phyloP scores from a whole-genome alignment of 2,888 invertebrate genomes.

The Griposia aprilina region DNA sequence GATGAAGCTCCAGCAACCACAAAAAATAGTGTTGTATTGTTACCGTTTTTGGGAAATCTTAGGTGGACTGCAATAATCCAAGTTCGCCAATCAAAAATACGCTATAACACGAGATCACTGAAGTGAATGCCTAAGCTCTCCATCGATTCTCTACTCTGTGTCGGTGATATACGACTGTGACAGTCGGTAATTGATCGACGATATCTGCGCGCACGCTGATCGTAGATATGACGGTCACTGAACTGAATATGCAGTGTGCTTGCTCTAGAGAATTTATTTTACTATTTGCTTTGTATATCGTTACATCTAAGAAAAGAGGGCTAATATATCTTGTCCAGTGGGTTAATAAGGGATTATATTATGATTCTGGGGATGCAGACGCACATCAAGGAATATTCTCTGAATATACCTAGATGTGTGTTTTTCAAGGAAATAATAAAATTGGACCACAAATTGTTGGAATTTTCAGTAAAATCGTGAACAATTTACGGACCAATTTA shows the following conservation, averaged over 20 bases:
- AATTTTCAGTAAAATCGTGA: background rate
- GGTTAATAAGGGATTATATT: background rate
- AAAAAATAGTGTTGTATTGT: background rate
- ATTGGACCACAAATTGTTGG: background rate
- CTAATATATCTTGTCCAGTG: slow-evolving; percentile 4
- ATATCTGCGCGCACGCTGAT: slow-evolving; percentile 72
- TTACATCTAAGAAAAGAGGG: slow-evolving; percentile 34
- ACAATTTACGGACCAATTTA: background rate
- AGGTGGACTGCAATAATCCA: background rate
- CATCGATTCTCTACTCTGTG: slow-evolving; percentile 34
- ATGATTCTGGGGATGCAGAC: background rate
- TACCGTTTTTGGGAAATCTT: background rate
- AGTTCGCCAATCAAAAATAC: background rate
- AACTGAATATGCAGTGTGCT: slow-evolving; percentile 59
- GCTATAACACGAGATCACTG: background rate
- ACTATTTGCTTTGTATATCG: slow-evolving; percentile 45
- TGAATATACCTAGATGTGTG: no score
- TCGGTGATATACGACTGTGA: slow-evolving; percentile 74
- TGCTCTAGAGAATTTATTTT: slow-evolving; percentile 43
- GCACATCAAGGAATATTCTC: no score
- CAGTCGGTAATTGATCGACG: slow-evolving; percentile 80
- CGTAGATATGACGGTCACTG: slow-evolving; percentile 65
- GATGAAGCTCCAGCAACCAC: background rate
- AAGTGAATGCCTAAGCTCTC: background rate
- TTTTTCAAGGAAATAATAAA: background rate